Evolutionary conservation across 2,113 vertebrate genomes (phyloP).

Genomic region (Dunckerocampus dactyliophorus): DNA sequence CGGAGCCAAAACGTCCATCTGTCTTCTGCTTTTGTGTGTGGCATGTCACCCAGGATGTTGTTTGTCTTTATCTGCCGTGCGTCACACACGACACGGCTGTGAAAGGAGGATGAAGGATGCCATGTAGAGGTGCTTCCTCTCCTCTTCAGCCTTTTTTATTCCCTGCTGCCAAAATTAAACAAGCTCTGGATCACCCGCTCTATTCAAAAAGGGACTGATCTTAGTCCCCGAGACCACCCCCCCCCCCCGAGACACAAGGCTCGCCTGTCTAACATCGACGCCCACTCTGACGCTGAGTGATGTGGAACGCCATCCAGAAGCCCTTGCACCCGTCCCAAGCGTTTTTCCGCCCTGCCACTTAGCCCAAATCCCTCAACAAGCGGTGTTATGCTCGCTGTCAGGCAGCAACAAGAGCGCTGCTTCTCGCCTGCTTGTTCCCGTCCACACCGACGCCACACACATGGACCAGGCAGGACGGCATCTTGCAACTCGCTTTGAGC

Average conservation of each 20-base stretch:
- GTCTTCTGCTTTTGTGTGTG: conserved; percentile 11
- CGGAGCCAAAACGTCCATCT: conserved; percentile 4
- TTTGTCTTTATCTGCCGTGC: conserved; percentile 18
- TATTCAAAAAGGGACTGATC: conserved; percentile 25
- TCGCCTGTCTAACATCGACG: conserved; percentile 40
- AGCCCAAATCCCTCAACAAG: conserved; percentile 46
- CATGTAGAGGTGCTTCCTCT: conserved; percentile 11
- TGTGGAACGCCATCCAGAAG: conserved; percentile 48
- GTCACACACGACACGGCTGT: not conserved
- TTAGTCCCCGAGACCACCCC: conserved; percentile 15
- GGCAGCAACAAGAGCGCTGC: conserved; percentile 49
- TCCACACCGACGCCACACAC: conserved; percentile 15
- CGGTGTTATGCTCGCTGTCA: conserved; percentile 58
- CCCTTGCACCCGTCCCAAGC: conserved; percentile 48
- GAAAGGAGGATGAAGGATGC: conserved; percentile 10
- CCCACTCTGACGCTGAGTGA: conserved; percentile 50
- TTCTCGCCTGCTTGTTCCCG: conserved; percentile 52
- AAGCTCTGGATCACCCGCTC: conserved; percentile 40
- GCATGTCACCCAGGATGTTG: conserved; percentile 14
- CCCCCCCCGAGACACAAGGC: conserved; percentile 30
- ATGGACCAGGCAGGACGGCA: not conserved
- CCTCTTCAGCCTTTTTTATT: conserved; percentile 16
- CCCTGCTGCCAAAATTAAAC: conserved; percentile 45
- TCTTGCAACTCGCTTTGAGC: not conserved
- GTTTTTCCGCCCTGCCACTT: conserved; percentile 50